Base-by-base conservation (phyloP, 2,888 invertebrate genomes). In the Phengaris alcon region DNA sequence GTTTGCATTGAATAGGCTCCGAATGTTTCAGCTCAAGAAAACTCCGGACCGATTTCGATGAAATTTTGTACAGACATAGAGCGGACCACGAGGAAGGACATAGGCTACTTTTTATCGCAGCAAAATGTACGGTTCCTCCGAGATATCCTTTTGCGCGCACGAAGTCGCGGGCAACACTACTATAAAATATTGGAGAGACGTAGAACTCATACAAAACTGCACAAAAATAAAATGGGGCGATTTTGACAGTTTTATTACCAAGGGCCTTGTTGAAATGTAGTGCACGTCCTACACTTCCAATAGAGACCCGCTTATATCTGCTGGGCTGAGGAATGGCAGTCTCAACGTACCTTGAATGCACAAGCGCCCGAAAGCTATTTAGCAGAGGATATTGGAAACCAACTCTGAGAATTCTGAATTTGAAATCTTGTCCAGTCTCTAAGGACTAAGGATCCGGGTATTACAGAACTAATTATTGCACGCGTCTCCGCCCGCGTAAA, bases 171-270 rank as follows among this genome's bases (percentile, higher is more conserved):
- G 22, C 22, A 22, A 22, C 1, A 22, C n/a, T 22, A 22, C 22
- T 35, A 35, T 35, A 35, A 35, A 35, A 35, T 51, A 57, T 57
- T 8, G 57, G 57, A 9, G 15, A 35, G 15, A 7, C 13, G 13
- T 15, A 51, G 57, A 57, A 57, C 57, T 7, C 57, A 15, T 57
- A 57, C 8, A 57, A 57, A 57, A 15, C 57, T 57, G 57, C 57
- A 57, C 15, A 15, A 57, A 57, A 57, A 15, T 15, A 57, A 57
- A 57, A 57, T 15, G 15, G 15, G 57, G 57, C 13, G 55, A n/a
- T 15, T 57, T n/a, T 57, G 57, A 57, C 57, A 57, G 57, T 57
- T 57, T 57, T 57, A 57, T 15, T 3, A 57, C 57, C 57, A 57
- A 57, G 57, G 57, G 57, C 4, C 57, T 15, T 2, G 15, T 57